Base-by-base conservation (phyloP, 2,888 invertebrate species). In the Cenopis cana region DNA sequence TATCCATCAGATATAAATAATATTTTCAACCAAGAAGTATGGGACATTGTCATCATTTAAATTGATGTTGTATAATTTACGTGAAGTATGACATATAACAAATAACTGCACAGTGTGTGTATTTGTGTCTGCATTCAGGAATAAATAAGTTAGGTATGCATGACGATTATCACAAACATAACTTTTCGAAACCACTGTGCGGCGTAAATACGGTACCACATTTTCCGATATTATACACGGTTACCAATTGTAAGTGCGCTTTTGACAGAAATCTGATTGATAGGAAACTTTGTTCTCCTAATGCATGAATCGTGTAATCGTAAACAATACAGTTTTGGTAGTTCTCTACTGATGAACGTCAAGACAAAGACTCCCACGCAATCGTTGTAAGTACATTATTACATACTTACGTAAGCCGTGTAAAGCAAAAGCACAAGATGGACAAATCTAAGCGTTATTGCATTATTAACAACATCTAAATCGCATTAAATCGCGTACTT, bases 241-340 rank as follows among this genome's bases (percentile, higher is more conserved):
- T 74, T 73, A 76, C 74, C 75, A 76, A 74, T 74, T 69, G 66
- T 41, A 61, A 55, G 56, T 61, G 56, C 64, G 73, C 65, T 68
- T 74, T 74, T 67, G 74, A 71, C 46, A 50, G 70, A 36, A 67
- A 68, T 46, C 73, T 76, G 75, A 75, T 78, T 77, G 77, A 80
- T 76, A 64, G 75, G 72, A 69, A 69, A 74, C 65, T 73, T 66
- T 77, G 74, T 75, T 74, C 72, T 73, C 69, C 71, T 83, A 85
- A 85, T 84, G 84, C 78, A 80, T 73, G 76, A 79, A 77, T 80
- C 82, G 76, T 84, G 82, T 83, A 77, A 74, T 71, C 72, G 74
- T 64, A 71, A 76, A 83, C 81, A 83, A 83, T 81, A 75, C 69
- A 49, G 60, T 74, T 71, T 66, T 61, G 67, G 76, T 80, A 78